phyloP scores from a whole-genome alignment of 1,140 invertebrate species.

The Heliconius hermathena region DNA sequence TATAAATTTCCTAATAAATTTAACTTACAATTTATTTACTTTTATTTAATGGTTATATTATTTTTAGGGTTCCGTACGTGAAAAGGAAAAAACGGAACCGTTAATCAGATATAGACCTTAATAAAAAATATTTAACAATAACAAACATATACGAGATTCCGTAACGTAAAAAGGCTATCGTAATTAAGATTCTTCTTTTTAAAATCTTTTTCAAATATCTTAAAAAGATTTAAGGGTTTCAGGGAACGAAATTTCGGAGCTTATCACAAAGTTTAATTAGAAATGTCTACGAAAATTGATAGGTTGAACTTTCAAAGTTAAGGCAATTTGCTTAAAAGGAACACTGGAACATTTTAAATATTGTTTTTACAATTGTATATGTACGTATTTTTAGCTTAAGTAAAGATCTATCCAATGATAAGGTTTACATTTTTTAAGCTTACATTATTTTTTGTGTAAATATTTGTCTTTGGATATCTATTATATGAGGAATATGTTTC shows the following conservation, averaged over 20 bases:
- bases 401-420: too few relatives aligned
- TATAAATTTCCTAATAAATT: not conserved
- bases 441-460: too few relatives aligned
- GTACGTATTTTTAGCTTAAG: not conserved
- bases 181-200: constrained; percentile 57
- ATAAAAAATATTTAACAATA: not conserved
- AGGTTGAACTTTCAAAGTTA: constrained; percentile 64
- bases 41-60: too few relatives aligned
- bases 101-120: too few relatives aligned
- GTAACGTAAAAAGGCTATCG: not conserved
- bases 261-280: constrained; percentile 71
- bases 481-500: too few relatives aligned
- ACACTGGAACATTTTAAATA: constrained; percentile 28
- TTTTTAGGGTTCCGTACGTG: too few relatives aligned
- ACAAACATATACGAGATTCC: not conserved
- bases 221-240: constrained; percentile 35
- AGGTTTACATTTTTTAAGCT: too few relatives aligned
- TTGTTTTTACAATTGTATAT: constrained; percentile 23
- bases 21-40: too few relatives aligned
- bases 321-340: constrained; percentile 55
- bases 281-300: constrained; percentile 72
- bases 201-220: constrained; percentile 49
- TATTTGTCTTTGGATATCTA: too few relatives aligned
- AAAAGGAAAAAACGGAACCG: too few relatives aligned
- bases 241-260: constrained; percentile 42